Percentiles rank a stretch among this genome's conserved stretches.
These are phyloP conservation scores for Trididemnum clinides DNA, from an alignment of 23 tunicate species.

Conservation along the genomic window DNA sequence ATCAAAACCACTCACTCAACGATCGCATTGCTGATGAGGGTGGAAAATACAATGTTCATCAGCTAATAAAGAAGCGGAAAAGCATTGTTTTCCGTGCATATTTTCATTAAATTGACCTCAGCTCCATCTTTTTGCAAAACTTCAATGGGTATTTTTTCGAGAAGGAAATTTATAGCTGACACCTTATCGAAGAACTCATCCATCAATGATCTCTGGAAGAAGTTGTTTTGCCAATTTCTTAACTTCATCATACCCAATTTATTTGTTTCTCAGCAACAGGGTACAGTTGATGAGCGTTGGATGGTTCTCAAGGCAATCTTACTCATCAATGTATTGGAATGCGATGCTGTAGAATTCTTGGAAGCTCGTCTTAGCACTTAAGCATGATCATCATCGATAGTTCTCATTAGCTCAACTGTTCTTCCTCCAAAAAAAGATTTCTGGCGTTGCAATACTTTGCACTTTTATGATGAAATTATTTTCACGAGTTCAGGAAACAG, in stretches of 20 bases:
- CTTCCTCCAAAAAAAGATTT: conserved; percentile 33
- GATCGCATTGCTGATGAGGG: no score
- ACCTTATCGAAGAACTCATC: conserved; percentile 70
- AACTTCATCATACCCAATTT: conserved; percentile 44
- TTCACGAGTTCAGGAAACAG: conserved; percentile 50
- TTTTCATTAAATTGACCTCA: no score
- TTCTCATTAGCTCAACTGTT: conserved; percentile 61
- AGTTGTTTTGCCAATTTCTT: conserved; percentile 51
- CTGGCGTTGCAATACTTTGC: conserved; percentile 45
- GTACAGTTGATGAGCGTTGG: conserved; percentile 65
- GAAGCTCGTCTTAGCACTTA: conserved; percentile 57
- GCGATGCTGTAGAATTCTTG: conserved; percentile 39
- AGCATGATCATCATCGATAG: conserved; percentile 54
- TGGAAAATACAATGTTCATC: no score
- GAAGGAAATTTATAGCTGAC: conserved; percentile 54
- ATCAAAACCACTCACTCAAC: no score
- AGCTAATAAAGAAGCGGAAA: no score
- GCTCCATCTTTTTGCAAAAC: no score
- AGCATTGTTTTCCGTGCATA: no score
- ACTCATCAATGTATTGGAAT: conserved; percentile 49
- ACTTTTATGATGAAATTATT: conserved; percentile 43
- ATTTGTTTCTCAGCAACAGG: conserved; percentile 47
- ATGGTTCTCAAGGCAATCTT: conserved; percentile 62
- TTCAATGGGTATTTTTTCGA: no score
- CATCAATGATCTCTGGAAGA: conserved; percentile 51